Percentiles rank a stretch among this genome's conserved stretches.
phyloP scores from a whole-genome alignment of 1,140 invertebrate species.

The Psilanteris sp. region DNA sequence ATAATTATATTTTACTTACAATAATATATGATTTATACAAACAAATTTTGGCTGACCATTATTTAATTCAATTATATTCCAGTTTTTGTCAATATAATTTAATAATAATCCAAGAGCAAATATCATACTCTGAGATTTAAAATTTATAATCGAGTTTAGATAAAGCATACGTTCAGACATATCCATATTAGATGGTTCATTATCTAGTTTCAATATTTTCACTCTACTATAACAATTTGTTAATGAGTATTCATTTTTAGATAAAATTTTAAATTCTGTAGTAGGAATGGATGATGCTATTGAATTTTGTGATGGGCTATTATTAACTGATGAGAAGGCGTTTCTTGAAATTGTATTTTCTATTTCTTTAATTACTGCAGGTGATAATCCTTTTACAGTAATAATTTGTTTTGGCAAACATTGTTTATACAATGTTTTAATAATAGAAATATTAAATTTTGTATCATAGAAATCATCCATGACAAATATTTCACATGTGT shows the following conservation, averaged over 20 bases:
- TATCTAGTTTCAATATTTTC: conserved; percentile 82
- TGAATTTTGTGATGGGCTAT: conserved; percentile 25
- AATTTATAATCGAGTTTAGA: conserved; percentile 85
- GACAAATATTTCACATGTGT: conserved; percentile 81
- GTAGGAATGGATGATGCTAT: background rate
- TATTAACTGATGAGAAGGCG: conserved; percentile 60
- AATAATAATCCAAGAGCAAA: conserved; percentile 87
- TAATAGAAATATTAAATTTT: conserved; percentile 71
- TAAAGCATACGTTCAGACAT: conserved; percentile 83
- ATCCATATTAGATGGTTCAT: conserved; percentile 81
- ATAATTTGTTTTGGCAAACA: conserved; percentile 82
- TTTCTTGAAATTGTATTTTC: conserved; percentile 67
- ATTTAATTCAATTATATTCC: conserved; percentile 82
- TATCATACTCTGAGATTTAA: conserved; percentile 83
- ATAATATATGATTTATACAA: conserved; percentile 81
- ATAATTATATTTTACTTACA: conserved; percentile 80
- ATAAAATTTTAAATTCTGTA: conserved; percentile 78
- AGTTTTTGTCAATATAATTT: conserved; percentile 86
- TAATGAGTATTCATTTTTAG: conserved; percentile 82
- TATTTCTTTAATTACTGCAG: conserved; percentile 78
- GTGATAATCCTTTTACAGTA: conserved; percentile 78
- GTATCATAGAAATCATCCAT: conserved; percentile 74
- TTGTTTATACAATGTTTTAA: conserved; percentile 83
- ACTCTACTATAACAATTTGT: conserved; percentile 78
- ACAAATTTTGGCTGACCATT: conserved; percentile 74